Evolutionary conservation across 2,113 vertebrate genomes (phyloP).

Genomic region (Leptocoma aspasia): DNA sequence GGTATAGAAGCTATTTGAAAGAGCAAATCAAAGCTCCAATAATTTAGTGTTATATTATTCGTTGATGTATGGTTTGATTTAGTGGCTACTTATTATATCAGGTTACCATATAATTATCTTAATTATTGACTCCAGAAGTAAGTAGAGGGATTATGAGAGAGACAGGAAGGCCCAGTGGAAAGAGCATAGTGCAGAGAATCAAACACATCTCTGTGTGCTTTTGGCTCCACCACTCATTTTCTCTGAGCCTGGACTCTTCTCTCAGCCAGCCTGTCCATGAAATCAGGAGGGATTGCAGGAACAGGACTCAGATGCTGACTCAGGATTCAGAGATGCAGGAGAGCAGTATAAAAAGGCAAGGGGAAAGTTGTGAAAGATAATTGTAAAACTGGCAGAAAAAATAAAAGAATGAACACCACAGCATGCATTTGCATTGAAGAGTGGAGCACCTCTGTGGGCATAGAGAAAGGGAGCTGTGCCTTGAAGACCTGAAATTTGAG

Average conservation of each 20-base stretch:
- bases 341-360: background rate
- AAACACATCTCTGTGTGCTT: background rate
- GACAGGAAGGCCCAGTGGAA: conserved; percentile 33
- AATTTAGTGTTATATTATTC: conserved; percentile 52
- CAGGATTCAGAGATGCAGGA: background rate
- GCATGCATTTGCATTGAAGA: background rate
- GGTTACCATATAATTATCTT: conserved; percentile 65
- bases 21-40: conserved; percentile 38
- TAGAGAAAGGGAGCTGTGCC: background rate
- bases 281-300: background rate
- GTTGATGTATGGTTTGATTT: conserved; percentile 58
- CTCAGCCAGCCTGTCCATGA: background rate
- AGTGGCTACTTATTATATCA: conserved; percentile 63
- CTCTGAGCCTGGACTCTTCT: background rate
- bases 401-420: background rate
- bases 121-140: conserved; percentile 57
- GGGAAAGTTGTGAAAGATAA: background rate
- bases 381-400: background rate
- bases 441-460: background rate
- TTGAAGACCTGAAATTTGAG: background rate
- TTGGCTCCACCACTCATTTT: background rate
- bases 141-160: conserved; percentile 42
- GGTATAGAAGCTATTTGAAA: conserved; percentile 39
- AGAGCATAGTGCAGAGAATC: conserved; percentile 11
- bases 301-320: background rate